Conservation (phyloP, 2,797 vertebrate genomes). For the Poeciliopsis turneri region DNA sequence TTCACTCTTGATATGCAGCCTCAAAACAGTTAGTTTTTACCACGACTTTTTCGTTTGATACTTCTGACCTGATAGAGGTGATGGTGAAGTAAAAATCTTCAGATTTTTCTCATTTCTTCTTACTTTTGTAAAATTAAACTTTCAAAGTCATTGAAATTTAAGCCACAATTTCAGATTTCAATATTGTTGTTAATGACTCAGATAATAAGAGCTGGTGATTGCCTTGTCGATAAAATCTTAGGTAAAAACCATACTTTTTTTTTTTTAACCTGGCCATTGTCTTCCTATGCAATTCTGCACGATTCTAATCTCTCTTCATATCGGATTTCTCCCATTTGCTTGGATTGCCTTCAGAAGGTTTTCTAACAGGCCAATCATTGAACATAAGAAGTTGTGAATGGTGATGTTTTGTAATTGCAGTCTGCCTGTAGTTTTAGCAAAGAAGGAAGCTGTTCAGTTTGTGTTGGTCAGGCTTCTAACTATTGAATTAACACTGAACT, state of each 20-base stretch:
- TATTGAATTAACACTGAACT: too few species aligned
- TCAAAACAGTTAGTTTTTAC: not conserved
- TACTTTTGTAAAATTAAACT: not conserved
- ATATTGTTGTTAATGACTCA: not conserved
- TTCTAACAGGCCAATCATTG: too few species aligned
- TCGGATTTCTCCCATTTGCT: too few species aligned
- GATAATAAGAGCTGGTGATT: not conserved
- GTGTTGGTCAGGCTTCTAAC: too few species aligned
- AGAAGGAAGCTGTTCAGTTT: too few species aligned
- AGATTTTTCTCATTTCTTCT: not conserved
- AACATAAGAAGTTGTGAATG: too few species aligned
- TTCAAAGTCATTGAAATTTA: not conserved
- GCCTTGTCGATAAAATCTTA: not conserved
- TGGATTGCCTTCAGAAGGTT: too few species aligned
- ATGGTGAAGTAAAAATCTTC: not conserved
- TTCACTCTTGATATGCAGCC: not conserved
- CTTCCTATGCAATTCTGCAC: too few species aligned
- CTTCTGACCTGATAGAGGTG: not conserved
- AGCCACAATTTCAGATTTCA: not conserved
- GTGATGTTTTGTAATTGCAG: too few species aligned
- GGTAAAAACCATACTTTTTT: not conserved
- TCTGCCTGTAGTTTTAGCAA: too few species aligned
- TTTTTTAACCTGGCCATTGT: too few species aligned
- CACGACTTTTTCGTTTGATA: not conserved
- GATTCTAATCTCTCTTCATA: too few species aligned